Percentiles rank a stretch among this genome's conserved stretches.
Evolutionary conservation across 2,888 invertebrate genomes (phyloP).

Genomic region (Lysandra coridon): DNA sequence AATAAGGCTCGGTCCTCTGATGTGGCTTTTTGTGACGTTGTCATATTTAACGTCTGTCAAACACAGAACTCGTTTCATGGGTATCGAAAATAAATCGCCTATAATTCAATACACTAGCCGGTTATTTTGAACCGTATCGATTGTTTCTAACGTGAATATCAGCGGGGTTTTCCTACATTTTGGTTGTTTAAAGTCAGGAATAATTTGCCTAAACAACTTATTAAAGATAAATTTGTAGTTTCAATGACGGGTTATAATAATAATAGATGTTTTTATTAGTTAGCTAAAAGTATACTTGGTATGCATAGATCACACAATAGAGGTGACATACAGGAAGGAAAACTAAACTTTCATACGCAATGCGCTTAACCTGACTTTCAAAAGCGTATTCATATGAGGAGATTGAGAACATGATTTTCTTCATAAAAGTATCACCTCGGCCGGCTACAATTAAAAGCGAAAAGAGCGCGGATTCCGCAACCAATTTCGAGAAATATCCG

Average conservation of each 20-base stretch:
- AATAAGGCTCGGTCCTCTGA: conserved; percentile 35
- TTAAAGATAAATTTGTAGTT: no score
- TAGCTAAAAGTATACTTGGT: neutral
- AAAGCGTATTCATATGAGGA: conserved; percentile 35
- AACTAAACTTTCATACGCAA: neutral
- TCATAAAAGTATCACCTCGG: conserved; percentile 74
- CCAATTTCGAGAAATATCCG: conserved; percentile 79
- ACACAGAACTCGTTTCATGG: conserved; percentile 17
- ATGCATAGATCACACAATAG: neutral
- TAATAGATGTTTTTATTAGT: no score
- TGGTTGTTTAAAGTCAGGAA: no score
- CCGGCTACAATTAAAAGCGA: conserved; percentile 78
- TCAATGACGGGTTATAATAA: no score
- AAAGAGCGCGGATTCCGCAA: conserved; percentile 74
- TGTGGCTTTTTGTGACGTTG: conserved; percentile 36
- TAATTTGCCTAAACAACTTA: no score
- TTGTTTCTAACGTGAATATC: neutral
- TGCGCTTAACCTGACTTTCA: neutral
- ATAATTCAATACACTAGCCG: conserved; percentile 8
- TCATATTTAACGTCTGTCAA: conserved; percentile 36
- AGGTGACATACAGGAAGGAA: neutral
- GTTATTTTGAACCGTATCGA: conserved; percentile 4
- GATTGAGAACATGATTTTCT: conserved; percentile 48
- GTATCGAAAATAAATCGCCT: conserved; percentile 5
- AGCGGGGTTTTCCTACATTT: neutral